Percentiles rank a stretch among this genome's conserved stretches.
Evolutionary conservation across 2,113 vertebrate genomes (phyloP).

Genomic region (Oplegnathus fasciatus): DNA sequence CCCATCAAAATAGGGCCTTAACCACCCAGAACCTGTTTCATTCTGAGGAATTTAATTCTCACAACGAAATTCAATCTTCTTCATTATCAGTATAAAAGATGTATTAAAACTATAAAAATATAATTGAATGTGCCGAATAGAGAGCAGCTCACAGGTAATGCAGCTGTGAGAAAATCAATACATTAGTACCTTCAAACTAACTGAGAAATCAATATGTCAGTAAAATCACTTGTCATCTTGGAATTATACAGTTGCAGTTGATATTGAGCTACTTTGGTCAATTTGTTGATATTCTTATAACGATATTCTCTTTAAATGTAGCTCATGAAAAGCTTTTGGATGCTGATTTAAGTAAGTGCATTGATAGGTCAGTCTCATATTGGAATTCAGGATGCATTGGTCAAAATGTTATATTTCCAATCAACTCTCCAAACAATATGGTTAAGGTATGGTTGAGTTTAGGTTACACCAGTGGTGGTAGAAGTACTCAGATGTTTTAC

Average conservation of each 20-base stretch:
- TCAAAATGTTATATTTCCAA: neutral
- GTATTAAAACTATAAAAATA: neutral
- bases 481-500: too few relatives aligned
- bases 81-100: neutral
- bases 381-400: neutral
- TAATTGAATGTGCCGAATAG: neutral
- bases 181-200: neutral
- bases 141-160: neutral
- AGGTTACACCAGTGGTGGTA: too few relatives aligned
- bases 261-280: neutral
- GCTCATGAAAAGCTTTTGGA: neutral
- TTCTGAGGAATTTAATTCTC: neutral
- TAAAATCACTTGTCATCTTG: neutral
- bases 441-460: too few relatives aligned
- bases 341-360: neutral
- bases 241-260: neutral
- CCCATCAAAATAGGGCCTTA: too few relatives aligned
- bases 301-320: neutral
- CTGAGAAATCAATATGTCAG: neutral
- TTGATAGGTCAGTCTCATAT: neutral
- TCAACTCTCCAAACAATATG: neutral
- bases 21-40: neutral
- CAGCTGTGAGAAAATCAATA: constrained; percentile 10
- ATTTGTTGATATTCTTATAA: neutral
- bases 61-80: neutral